Conservation (phyloP, 2,113 vertebrate genomes). For the Phalacrocorax carbo region DNA sequence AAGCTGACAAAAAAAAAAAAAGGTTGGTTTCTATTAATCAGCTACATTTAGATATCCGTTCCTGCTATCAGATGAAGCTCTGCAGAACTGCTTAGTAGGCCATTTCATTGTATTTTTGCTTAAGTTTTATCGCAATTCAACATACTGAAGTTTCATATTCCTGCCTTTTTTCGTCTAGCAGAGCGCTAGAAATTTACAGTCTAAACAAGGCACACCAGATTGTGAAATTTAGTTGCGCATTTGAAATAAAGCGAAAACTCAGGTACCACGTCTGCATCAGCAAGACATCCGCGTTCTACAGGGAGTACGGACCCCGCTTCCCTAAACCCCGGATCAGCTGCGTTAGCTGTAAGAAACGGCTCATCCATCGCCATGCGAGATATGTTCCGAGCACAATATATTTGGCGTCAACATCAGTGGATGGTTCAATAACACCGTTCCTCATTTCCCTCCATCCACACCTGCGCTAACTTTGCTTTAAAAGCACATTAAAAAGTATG, state of each 20-base stretch:
- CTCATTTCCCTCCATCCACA: neutral
- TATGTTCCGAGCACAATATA: neutral
- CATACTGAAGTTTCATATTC: neutral
- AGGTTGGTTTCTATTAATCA: constrained; percentile 16
- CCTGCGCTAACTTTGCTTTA: neutral
- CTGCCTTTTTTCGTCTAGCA: neutral
- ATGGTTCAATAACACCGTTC: neutral
- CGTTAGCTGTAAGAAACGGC: neutral
- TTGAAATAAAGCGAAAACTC: neutral
- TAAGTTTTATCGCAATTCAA: neutral
- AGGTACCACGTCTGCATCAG: neutral
- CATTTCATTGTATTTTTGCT: neutral
- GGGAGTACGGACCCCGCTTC: fast-evolving
- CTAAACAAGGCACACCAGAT: neutral
- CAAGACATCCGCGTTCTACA: neutral
- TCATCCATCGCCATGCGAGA: neutral
- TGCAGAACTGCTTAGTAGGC: neutral
- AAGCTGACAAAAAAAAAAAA: neutral
- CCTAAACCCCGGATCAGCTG: neutral
- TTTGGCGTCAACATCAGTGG: neutral
- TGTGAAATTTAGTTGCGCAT: neutral
- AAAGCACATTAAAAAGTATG: neutral
- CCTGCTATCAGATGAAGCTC: neutral
- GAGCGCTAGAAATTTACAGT: neutral
- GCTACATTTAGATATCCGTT: neutral